Conservation (phyloP, 1,140 invertebrate species). For the Ylistrum balloti region DNA sequence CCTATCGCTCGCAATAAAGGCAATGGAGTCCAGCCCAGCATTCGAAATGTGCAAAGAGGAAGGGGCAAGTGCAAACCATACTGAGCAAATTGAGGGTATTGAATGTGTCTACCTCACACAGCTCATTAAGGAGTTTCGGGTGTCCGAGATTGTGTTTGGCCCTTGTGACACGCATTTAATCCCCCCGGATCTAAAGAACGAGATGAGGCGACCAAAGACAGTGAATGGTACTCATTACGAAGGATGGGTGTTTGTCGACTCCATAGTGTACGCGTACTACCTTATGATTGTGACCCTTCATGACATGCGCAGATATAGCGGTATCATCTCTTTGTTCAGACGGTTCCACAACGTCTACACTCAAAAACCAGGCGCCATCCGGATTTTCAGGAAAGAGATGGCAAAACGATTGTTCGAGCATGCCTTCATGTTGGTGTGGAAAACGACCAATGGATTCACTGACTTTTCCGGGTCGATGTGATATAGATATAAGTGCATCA, state of each 20-base stretch:
- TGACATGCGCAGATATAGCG: neutral
- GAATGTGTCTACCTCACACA: neutral
- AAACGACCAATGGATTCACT: no score
- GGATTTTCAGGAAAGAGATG: constrained; percentile 14
- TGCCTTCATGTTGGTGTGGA: no score
- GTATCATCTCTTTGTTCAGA: neutral
- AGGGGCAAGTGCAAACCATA: neutral
- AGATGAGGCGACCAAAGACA: constrained; percentile 1
- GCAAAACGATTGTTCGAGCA: neutral
- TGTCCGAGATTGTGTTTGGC: neutral
- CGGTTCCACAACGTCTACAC: neutral
- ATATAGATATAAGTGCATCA: no score
- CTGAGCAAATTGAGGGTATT: neutral
- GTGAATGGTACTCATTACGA: neutral
- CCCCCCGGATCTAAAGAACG: neutral
- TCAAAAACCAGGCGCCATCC: neutral
- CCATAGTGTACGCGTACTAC: constrained; percentile 31
- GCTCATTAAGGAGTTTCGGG: neutral
- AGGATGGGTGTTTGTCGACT: constrained; percentile 25
- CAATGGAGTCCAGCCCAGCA: neutral
- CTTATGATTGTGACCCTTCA: neutral
- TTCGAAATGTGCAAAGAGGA: neutral
- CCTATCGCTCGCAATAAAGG: neutral
- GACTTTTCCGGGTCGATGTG: no score
- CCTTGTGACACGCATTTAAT: neutral